Conservation (phyloP, 92 coral and sea anemone species). For the Phenganax subtilis region DNA sequence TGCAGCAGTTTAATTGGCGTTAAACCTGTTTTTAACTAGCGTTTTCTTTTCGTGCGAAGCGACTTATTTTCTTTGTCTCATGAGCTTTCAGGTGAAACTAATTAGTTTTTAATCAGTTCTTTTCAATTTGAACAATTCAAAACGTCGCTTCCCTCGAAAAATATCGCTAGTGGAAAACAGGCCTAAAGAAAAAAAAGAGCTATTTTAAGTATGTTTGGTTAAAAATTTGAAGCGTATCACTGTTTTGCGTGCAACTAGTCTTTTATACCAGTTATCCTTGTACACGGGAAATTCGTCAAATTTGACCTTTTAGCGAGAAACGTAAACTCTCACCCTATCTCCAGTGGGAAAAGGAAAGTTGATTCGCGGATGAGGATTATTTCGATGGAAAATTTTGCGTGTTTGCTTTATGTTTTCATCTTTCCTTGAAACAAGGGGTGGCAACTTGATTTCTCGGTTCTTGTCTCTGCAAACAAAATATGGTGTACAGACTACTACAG, state of each 20-base stretch:
- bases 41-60: too few species aligned
- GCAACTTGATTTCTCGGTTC: conserved; percentile 26
- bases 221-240: too few species aligned
- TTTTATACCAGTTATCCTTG: not conserved
- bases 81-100: too few species aligned
- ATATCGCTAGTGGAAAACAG: too few species aligned
- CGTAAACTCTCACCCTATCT: conserved; percentile 28
- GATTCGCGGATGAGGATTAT: conserved; percentile 36
- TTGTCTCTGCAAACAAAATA: conserved; percentile 14
- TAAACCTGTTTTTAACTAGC: too few species aligned
- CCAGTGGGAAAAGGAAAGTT: conserved; percentile 36
- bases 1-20: too few species aligned
- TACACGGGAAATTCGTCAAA: not conserved
- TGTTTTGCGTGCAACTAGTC: not conserved
- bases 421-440: conserved; percentile 12
- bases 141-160: too few species aligned
- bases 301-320: not conserved
- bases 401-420: not conserved
- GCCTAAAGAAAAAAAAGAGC: too few species aligned
- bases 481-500: not conserved
- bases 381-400: conserved; percentile 23
- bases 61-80: too few species aligned
- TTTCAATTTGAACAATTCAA: too few species aligned
- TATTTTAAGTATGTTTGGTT: too few species aligned
- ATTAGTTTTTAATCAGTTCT: too few species aligned